Conservation (phyloP, 1,140 invertebrate genomes). For the Battus philenor region DNA sequence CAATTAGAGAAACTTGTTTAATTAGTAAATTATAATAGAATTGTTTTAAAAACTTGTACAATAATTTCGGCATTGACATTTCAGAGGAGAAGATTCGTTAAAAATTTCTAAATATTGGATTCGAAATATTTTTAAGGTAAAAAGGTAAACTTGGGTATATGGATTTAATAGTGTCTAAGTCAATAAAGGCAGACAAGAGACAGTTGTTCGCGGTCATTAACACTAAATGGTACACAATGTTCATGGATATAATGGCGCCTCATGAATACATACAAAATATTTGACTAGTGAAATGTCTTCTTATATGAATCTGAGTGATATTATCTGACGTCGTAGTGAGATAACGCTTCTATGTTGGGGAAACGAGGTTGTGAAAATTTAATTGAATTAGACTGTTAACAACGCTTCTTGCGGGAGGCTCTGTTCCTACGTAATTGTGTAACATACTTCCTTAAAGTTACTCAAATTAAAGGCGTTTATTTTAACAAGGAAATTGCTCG, state of each 20-base stretch:
- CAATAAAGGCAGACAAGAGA: too few species aligned
- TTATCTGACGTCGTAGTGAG: neutral
- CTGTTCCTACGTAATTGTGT: constrained; percentile 8
- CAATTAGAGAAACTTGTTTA: neutral
- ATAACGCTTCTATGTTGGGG: constrained; percentile 1
- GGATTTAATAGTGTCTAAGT: too few species aligned
- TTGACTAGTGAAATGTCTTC: neutral
- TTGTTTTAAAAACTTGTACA: too few species aligned
- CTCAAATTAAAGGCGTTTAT: constrained; percentile 2
- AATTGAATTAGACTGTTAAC: constrained; percentile 13
- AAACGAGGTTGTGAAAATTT: constrained; percentile 12
- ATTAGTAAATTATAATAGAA: too few species aligned
- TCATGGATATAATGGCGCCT: too few species aligned
- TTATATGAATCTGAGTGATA: constrained; percentile 3
- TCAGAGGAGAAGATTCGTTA: too few species aligned
- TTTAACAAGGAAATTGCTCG: neutral
- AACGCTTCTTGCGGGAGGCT: constrained; percentile 1
- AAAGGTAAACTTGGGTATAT: too few species aligned
- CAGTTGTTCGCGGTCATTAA: too few species aligned
- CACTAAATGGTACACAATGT: too few species aligned
- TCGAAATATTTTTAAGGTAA: too few species aligned
- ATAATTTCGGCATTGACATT: too few species aligned
- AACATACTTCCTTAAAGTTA: constrained; percentile 1
- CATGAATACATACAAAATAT: constrained; percentile 7
- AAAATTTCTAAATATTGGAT: too few species aligned